phyloP scores from a whole-genome alignment of 2,888 invertebrate genomes.

The Monoplex corrugatus region DNA sequence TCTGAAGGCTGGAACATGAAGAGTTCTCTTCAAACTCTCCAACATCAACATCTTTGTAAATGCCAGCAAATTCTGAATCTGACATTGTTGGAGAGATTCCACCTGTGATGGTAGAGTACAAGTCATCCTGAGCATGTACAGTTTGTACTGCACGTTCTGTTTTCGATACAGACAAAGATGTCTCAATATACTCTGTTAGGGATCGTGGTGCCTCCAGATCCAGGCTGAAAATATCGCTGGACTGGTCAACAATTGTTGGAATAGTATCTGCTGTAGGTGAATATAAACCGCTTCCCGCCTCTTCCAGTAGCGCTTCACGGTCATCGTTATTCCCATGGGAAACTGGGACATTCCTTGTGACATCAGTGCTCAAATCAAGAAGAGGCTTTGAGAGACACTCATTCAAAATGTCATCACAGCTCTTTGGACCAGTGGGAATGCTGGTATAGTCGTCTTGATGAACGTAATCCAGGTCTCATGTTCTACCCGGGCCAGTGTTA shows the following conservation, averaged over 20 bases:
- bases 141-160: conserved; percentile 20
- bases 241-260: conserved; percentile 11
- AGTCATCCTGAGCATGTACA: neutral
- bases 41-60: neutral
- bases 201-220: neutral
- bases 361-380: neutral
- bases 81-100: neutral
- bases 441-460: neutral
- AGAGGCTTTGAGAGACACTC: conserved; percentile 9
- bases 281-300: neutral
- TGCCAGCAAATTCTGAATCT: neutral
- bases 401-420: neutral
- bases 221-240: conserved; percentile 3
- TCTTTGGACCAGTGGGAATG: neutral
- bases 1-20: neutral
- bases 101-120: neutral
- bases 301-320: neutral
- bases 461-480: neutral
- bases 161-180: neutral
- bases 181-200: neutral
- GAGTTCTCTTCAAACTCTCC: neutral
- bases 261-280: neutral
- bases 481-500: neutral
- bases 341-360: neutral
- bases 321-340: neutral